A percentile compares a stretch with the other conserved stretches of the same genome.
phyloP scores from a whole-genome alignment of 1,140 invertebrate species.

The Littorina saxatilis region DNA sequence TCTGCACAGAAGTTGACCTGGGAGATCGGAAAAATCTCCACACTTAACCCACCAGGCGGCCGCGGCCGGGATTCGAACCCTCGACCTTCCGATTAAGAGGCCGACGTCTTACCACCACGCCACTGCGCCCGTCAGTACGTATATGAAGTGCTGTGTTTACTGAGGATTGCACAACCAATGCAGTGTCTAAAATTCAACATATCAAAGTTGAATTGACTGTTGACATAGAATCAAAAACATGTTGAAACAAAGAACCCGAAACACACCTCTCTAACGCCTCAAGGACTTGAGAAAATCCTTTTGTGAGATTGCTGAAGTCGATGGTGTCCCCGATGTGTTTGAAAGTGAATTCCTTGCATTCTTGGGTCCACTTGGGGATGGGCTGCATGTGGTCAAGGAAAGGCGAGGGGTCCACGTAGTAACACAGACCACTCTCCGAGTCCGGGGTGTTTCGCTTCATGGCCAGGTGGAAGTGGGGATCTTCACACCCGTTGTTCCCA shows the following conservation, averaged over 20 bases:
- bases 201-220: too few relatives aligned
- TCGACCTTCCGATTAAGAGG: too few relatives aligned
- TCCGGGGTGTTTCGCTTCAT: conserved; percentile 34
- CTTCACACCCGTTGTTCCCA: conserved; percentile 14
- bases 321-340: conserved; percentile 43
- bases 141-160: too few relatives aligned
- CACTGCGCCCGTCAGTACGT: too few relatives aligned
- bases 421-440: conserved; percentile 25
- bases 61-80: too few relatives aligned
- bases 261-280: conserved; percentile 9
- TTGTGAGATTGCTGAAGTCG: conserved; percentile 34
- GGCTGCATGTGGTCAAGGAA: conserved; percentile 47
- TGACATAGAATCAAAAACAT: too few relatives aligned
- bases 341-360: conserved; percentile 52
- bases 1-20: too few relatives aligned
- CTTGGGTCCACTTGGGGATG: conserved; percentile 45
- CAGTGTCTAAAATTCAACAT: too few relatives aligned
- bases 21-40: too few relatives aligned
- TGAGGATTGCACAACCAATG: too few relatives aligned
- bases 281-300: conserved; percentile 13
- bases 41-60: too few relatives aligned
- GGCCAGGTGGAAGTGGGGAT: conserved; percentile 49
- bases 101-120: too few relatives aligned
- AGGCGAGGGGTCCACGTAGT: conserved; percentile 49
- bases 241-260: not conserved